Evolutionary conservation across 2,113 vertebrate genomes (phyloP).

Genomic region (Saccopteryx bilineata): DNA sequence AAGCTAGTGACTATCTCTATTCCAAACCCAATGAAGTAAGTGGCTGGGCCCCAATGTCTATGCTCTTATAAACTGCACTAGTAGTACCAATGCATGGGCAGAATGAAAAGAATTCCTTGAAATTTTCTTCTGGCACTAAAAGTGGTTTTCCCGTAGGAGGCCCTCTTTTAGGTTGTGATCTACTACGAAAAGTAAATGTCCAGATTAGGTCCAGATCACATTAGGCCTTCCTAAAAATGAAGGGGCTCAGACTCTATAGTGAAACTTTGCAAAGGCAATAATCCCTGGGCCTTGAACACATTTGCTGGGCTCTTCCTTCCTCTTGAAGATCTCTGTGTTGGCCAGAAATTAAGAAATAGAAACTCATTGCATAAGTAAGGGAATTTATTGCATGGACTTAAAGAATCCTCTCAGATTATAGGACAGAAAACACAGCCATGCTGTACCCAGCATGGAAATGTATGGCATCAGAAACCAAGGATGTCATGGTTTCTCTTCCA

Average conservation of each 20-base stretch:
- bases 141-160: not conserved
- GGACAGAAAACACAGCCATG: not conserved
- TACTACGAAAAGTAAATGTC: not conserved
- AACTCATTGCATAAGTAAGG: not conserved
- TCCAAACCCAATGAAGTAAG: not conserved
- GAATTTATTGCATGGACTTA: constrained; percentile 1
- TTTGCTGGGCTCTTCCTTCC: not conserved
- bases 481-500: not conserved
- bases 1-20: not conserved
- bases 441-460: not conserved
- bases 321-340: constrained; percentile 22
- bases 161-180: not conserved
- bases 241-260: not conserved
- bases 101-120: not conserved
- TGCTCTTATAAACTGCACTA: not conserved
- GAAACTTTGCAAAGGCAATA: not conserved
- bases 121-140: not conserved
- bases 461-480: not conserved
- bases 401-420: not conserved
- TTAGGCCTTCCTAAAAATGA: not conserved
- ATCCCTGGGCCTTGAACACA: not conserved
- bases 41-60: not conserved
- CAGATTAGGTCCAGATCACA: constrained; percentile 8
- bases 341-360: constrained; percentile 47
- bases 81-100: not conserved